Base-by-base conservation (phyloP, 2,113 vertebrate species). In the Prunella himalayana region DNA sequence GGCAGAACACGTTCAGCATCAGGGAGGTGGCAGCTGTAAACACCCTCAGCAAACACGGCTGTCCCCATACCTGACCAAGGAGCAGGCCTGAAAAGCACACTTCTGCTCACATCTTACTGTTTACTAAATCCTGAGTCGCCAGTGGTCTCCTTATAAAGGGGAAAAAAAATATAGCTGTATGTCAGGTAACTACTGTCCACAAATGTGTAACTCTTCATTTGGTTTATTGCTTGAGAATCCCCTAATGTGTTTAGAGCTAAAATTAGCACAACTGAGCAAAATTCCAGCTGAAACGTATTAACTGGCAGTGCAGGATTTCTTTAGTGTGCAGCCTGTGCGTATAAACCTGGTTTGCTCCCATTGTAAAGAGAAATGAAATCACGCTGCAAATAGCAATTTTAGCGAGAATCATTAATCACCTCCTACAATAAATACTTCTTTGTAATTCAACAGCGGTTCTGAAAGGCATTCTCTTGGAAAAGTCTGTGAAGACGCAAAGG, bases 371-470 rank as follows among this genome's bases (percentile, higher is more conserved):
- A 97, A 98, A 98, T 98, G 94, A 98, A 98, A 98, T 98, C 98
- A 96, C 72, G 86, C 97, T 97, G 97, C 98, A 98, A 98, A 98
- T 98, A 98, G 98, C 97, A 98, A 98, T 98, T 98, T 98, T 97
- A 98, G 97, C 13, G 76, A 91, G 98, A 98, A 98, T 96, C 98
- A 98, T 98, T 98, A 98, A 98, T 98, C 98, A 98, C 97, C 96
- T 98, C 97, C 96, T 98, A 98, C 98, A 98, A 98, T 98, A 98
- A 98, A 98, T 98, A 98, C 98, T 98, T 98, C 98, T 98, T 98
- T 98, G 98, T 98, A 97, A 98, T 98, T 98, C 98, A 98, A 98
- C 98, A 98, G 98, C 92, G 92, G 96, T 98, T 98, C 98, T 98
- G 98, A 98, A 98, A 98, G 98, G 97, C 97, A 98, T 98, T 98